These are phyloP conservation scores for Lepus timidus DNA, from an alignment of 2,113 vertebrate species.

Conservation along the genomic window DNA sequence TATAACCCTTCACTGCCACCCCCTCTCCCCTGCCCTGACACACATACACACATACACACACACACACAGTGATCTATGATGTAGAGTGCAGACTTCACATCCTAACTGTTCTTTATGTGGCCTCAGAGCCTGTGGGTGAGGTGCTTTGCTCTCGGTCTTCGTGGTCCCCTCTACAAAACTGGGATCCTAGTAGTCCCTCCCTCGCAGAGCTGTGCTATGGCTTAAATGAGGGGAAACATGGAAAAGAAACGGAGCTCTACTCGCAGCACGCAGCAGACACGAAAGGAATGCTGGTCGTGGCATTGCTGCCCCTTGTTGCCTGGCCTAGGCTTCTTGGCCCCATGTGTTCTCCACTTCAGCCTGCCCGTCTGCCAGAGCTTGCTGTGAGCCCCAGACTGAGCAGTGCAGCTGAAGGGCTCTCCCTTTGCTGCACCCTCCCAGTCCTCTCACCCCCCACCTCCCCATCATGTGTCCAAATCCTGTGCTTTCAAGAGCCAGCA, in stretches of 20 bases:
- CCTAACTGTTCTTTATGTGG: background rate
- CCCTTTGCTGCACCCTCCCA: background rate
- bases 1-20: background rate
- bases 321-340: too few species aligned
- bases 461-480: background rate
- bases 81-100: background rate
- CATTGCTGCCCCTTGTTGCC: background rate
- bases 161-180: background rate
- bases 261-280: background rate
- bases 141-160: background rate
- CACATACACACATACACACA: too few species aligned
- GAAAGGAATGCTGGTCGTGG: background rate
- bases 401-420: background rate
- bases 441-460: background rate
- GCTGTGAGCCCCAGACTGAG: background rate
- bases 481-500: constrained; percentile 33
- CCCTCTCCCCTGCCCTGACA: too few species aligned
- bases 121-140: background rate
- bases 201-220: background rate
- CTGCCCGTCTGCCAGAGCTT: background rate
- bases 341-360: background rate
- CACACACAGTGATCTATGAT: background rate
- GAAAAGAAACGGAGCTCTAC: background rate
- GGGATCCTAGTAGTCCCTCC: background rate
- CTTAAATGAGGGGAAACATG: background rate